Evolutionary conservation across 2,113 vertebrate genomes (phyloP).

Genomic region (Malurus alboscapulatus): DNA sequence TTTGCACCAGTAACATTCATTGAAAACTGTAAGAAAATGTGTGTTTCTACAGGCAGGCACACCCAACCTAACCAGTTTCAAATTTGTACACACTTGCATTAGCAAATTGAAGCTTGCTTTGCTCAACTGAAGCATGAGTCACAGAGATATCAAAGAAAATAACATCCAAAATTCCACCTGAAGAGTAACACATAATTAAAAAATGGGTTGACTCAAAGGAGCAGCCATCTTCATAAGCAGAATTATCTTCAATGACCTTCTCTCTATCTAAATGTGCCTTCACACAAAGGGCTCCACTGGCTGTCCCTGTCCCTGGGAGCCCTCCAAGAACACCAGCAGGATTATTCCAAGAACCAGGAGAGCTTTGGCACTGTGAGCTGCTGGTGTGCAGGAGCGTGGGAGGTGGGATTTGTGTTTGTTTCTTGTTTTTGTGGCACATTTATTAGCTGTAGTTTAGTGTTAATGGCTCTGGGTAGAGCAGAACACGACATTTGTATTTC

Average conservation of each 20-base stretch:
- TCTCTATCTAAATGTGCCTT: not conserved
- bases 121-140: constrained; percentile 61
- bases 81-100: constrained; percentile 71
- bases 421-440: not conserved
- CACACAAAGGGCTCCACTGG: not conserved
- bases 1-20: not conserved
- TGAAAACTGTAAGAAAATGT: constrained; percentile 37
- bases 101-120: constrained; percentile 66
- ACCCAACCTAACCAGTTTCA: constrained; percentile 72
- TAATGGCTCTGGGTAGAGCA: not conserved
- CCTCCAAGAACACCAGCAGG: not conserved
- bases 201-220: constrained; percentile 49
- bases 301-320: not conserved
- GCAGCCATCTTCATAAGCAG: constrained; percentile 31
- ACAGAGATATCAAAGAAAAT: constrained; percentile 66
- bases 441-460: not conserved
- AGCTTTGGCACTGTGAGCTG: not conserved
- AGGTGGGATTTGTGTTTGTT: not conserved
- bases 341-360: not conserved
- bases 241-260: constrained; percentile 33
- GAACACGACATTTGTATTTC: not conserved
- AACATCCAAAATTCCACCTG: constrained; percentile 56
- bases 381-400: not conserved
- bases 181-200: constrained; percentile 57
- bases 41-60: constrained; percentile 62